These are phyloP conservation scores for Polyommatus iphigenia DNA, from an alignment of 2,888 invertebrate genomes.

Conservation along the genomic window DNA sequence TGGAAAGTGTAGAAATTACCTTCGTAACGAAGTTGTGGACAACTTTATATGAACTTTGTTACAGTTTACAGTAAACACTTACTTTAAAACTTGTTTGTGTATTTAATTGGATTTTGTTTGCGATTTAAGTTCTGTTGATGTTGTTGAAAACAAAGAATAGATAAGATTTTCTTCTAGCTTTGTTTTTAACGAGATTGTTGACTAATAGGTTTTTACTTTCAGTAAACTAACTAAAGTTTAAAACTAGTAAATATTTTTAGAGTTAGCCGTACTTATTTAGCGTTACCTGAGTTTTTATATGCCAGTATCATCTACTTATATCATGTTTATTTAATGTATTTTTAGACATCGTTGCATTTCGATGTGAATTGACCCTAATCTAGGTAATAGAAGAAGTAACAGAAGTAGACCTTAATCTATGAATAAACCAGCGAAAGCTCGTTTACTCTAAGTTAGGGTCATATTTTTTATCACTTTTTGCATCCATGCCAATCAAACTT, in stretches of 20 bases:
- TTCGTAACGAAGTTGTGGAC: not conserved
- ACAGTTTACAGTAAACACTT: not conserved
- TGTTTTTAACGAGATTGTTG: not conserved
- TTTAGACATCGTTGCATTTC: too few species aligned
- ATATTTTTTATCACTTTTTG: not conserved
- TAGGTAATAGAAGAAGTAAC: too few species aligned
- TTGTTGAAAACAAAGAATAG: not conserved
- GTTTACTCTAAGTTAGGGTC: too few species aligned
- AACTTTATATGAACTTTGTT: slow-evolving; percentile 3
- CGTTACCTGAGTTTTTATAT: too few species aligned
- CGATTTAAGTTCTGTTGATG: not conserved
- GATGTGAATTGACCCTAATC: too few species aligned
- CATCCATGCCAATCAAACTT: not conserved
- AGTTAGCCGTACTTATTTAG: too few species aligned
- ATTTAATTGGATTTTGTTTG: slow-evolving; percentile 18
- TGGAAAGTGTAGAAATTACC: slow-evolving; percentile 2
- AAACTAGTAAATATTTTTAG: too few species aligned
- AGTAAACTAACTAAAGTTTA: too few species aligned
- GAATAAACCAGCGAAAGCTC: too few species aligned
- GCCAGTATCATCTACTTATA: too few species aligned
- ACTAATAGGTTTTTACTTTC: not conserved
- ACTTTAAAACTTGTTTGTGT: not conserved
- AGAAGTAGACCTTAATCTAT: too few species aligned
- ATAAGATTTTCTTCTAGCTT: not conserved
- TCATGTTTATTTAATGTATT: too few species aligned